Base-by-base conservation (phyloP, 2,113 vertebrate species). In the Pangasianodon hypophthalmus region DNA sequence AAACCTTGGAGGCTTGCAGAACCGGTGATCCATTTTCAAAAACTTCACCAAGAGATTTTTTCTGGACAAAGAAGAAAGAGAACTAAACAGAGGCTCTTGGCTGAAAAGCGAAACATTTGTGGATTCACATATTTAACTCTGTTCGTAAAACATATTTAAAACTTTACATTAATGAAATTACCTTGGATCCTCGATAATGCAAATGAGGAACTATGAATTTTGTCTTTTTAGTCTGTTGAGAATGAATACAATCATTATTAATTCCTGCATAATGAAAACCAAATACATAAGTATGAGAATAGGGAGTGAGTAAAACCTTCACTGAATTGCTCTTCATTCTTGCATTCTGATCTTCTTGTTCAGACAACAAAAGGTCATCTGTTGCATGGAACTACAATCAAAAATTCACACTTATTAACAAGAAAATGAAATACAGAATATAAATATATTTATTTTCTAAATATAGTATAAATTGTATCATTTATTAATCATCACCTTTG, bases 181-280 rank as follows among this genome's bases (percentile, higher is more conserved):
- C 92, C 91, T 71, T 92, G 0, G 67, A 75, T 4, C 18, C 64
- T 84, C 84, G 64, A 73, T 90, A 85, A 2, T 46, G 80, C 26
- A 87, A 19, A 29, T 73, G 86, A 13, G 89, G 86, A 75, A 92
- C 52, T 5, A 46, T 77, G n/a, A 87, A n/a, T 79, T 89, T 92
- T 3, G 48, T 5, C 50, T 85, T 87, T 60, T 79, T 91, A 60
- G 83, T 89, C 91, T 92, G 89, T 67, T 16, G 7, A 88, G 84
- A 90, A 85, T 9, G 2, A 90, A 67, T 41, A 62, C 3, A 52
- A 32, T 46, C 1, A 19, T 60, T 26, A 52, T 52, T 60, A 50
- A 52, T 50, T 46, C 29, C 79, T n/a, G 13, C 11, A 29, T 24
- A 29, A 32, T 48, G 26, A 21, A 75, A 75, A 50, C 0, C 2